Conservation (phyloP, 2,888 invertebrate genomes). For the Calephelis perditalis region DNA sequence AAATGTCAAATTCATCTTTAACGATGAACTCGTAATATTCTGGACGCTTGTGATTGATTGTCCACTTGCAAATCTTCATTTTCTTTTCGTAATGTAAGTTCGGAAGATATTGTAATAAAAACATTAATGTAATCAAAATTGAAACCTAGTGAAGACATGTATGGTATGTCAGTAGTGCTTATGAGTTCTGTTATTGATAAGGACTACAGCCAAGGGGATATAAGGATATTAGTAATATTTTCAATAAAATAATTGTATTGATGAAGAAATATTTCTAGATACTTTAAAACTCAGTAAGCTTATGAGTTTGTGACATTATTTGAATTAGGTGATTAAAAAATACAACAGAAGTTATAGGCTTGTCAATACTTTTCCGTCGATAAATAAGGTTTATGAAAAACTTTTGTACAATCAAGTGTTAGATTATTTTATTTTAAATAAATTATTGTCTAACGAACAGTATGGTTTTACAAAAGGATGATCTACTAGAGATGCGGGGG, state of each 20-base stretch:
- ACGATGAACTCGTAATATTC: too few species aligned
- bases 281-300: not conserved
- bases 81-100: too few species aligned
- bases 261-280: not conserved
- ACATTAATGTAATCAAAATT: too few species aligned
- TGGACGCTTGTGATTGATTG: too few species aligned
- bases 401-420: not conserved
- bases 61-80: too few species aligned
- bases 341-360: not conserved
- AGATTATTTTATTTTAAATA: conserved; percentile 1
- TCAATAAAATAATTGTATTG: not conserved
- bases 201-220: not conserved
- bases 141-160: too few species aligned
- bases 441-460: not conserved
- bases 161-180: too few species aligned
- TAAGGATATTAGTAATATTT: not conserved
- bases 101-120: too few species aligned
- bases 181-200: not conserved
- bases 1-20: too few species aligned
- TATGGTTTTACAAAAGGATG: not conserved
- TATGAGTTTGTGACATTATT: not conserved
- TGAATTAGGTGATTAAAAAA: not conserved
- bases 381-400: not conserved
- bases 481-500: not conserved
- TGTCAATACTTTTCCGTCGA: not conserved